Evolutionary conservation across 2,888 invertebrate species (phyloP), one percentile per base, ranked within the genome.

Genomic region (Podabrus alpinus): DNA sequence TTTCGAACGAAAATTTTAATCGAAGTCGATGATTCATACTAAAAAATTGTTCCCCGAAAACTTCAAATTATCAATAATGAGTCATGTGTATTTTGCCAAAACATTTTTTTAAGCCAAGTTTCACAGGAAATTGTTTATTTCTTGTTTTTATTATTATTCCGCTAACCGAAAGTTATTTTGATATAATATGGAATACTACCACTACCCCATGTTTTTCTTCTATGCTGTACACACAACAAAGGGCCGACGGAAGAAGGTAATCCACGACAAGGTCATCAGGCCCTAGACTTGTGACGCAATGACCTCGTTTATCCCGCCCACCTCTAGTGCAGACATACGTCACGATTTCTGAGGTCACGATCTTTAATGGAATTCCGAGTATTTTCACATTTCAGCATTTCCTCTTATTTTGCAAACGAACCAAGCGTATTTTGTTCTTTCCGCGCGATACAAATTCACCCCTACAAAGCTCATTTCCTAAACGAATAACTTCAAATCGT

Each of bases 261-360:
- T 74, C 24, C 74, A 45, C 68, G 68, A 66, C 77, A 77, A 77
- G 77, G 77, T 75, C 77, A 73, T 67, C 75, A 66, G 62, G 69
- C 74, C 71, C 76, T 72, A 74, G 71, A 74, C 72, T 64, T 59
- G 60, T 77, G 73, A 71, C 76, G 76, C 66, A 68, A 75, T 74
- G 76, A 77, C 76, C 76, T 77, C 76, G 69, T 77, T 77, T 73
- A 69, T 69, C 68, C 68, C 66, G 68, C 29, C 71, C 66, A 70
- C 68, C 29, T 15, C 69, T 70, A 76, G 66, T 71, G 16, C 66
- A 66, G 73, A 73, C 73, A 64, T 68, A 76, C 76, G 73, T 73
- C 76, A 76, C 68, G 61, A 71, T 29, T 72, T 66, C 67, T 72
- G 68, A 72, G 72, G 72, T 72, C 72, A 72, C 72, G 72, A 72